Base-by-base conservation (phyloP, 2,113 vertebrate species). In the Andinoacara biseriatus region DNA sequence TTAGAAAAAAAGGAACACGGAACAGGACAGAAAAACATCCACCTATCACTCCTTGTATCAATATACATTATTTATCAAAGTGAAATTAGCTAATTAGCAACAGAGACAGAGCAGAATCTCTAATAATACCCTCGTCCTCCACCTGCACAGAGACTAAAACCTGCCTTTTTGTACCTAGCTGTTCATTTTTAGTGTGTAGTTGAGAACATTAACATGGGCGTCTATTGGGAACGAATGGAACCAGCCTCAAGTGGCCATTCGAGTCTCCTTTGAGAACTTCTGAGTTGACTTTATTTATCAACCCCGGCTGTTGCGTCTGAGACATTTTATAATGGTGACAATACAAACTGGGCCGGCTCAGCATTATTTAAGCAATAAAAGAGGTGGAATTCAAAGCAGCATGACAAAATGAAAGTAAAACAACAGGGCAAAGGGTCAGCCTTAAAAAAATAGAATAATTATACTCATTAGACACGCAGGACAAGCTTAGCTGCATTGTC, bases 391-490 rank as follows among this genome's bases (percentile, higher is more conserved):
- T 13, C 57, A 38, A 67, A 61, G 52, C 13, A 10, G n/a, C n/a
- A 57, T 3, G 77, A 29, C 63, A 49, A 56, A 33, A 76, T 52
- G 3, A 62, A 80, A 78, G 26, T 24, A 15, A 52, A 33, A 67
- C 81, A 33, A 35, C 5, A 38, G 20, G 10, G 15, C 59, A 26
- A 22, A 75, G 57, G 81, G 82, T 86, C 81, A 63, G 65, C 63
- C 22, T 52, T 57, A 8, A 35, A 65, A 81, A 63, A 81, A 52
- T 0, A 52, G 14, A 78, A 60, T 57, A 78, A 79, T 86, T 76
- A 82, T 79, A 57, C 76, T 84, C 52, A 75, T 85, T 81, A 87
- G 82, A 84, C 78, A 29, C 14, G 60, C 38, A 80, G 76, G 76
- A 92, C 82, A 75, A 69, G 81, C 77, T 35, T 14, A 60, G 31